Base-by-base conservation (phyloP, 2,797 vertebrate genomes). In the Macroramphosus scolopax region DNA sequence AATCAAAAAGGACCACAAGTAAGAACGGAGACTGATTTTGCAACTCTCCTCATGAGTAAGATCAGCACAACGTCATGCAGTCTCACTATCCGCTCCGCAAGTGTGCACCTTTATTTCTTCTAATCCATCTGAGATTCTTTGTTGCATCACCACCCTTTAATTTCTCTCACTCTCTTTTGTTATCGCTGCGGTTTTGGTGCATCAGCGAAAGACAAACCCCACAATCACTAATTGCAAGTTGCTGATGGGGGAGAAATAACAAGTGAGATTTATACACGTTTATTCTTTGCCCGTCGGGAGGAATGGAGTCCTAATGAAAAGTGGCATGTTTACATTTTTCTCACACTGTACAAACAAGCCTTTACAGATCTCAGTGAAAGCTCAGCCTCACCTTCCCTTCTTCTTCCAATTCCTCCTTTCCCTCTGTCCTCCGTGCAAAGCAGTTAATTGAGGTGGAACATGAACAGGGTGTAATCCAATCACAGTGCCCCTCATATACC, bases 261-360 rank as follows among this genome's bases (percentile, higher is more conserved):
- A 78, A 51, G 6, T 16, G 48, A 51, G 39, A 47, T 31, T 66
- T 59, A 61, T 58, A 81, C 20, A 22, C 20, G 3, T 22, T 22
- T 6, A n/a, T 74, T 78, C 55, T 63, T 53, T 58, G 32, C 58
- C 44, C 30, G 46, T 22, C 9, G 8, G 37, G 39, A 66, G 51
- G 42, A 68, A 69, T 40, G 45, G 51, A 54, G 56, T 53, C 41
- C 56, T 75, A 72, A 85, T 83, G 75, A 75, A 81, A 85, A 79
- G 61, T 81, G 74, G 79, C 76, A 80, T 84, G 76, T 88, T 85
- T 86, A 83, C 63, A 72, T 84, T 82, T 82, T 68, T 47, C 68
- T 77, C 52, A 36, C 32, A 57, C 71, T 82, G 79, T 77, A 72
- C 75, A 86, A 86, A 84, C 81, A 84, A 74, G 56, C 49, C 54